Base-by-base conservation (phyloP, 2,113 vertebrate genomes). In the Mionectes macconnelli region DNA sequence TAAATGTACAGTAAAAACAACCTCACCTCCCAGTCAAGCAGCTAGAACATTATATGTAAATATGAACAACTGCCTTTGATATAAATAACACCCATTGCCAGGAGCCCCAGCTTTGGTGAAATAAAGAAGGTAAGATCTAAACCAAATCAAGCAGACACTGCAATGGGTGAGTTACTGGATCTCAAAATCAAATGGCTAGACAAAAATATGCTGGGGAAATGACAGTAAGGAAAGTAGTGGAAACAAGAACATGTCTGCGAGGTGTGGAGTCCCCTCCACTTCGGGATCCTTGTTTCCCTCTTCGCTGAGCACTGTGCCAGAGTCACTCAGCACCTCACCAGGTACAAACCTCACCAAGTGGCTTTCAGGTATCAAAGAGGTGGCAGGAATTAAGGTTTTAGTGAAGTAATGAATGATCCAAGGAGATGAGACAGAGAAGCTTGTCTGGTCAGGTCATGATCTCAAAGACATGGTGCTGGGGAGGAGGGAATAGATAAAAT, bases 271-370 rank as follows among this genome's bases (percentile, higher is more conserved):
- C 9, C 20, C 16, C 33, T 80, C 42, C 24, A 4, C 1, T 0
- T 7, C 18, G 22, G 5, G 30, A 82, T 24, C 17, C 64, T 67
- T 2, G 1, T 27, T 50, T 82, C 33, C 60, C 0, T 12, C 35
- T 25, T 66, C 84, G 37, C 49, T 56, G 55, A 92, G 55, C 50
- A 21, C 23, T 0, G 0, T 45, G 17, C 24, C 2, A 3, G 19
- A 53, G 59, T 21, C 20, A 2, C 30, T 90, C 45, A 47, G 37
- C 70, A 37, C 53, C 47, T 85, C 5, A 8, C 16, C 39, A 23
- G 40, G n/a, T 42, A 31, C 50, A 45, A 42, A 52, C 6, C 25
- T 33, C 40, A 6, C 50, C 23, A 27, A 10, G 33, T 1, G 9
- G 14, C 24, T 27, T 39, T 55, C 20, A 27, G 52, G n/a, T 59